These are phyloP conservation scores for Plotosus lineatus DNA, from an alignment of 2,113 vertebrate species.

Conservation along the genomic window DNA sequence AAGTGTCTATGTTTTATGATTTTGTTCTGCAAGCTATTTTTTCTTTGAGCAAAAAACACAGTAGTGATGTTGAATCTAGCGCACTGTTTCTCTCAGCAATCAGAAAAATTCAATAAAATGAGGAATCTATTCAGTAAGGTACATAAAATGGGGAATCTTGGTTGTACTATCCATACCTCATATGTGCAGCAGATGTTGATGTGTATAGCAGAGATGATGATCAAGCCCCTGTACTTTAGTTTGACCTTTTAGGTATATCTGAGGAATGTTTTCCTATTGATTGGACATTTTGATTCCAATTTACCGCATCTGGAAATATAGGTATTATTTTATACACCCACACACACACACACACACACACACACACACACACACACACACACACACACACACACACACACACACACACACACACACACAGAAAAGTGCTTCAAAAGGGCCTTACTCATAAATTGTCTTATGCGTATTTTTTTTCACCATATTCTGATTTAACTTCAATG, in stretches of 20 bases:
- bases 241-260: conserved; percentile 2
- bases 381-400: too few relatives aligned
- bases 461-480: too few relatives aligned
- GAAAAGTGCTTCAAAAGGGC: too few relatives aligned
- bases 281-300: neutral
- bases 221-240: neutral
- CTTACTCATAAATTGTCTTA: too few relatives aligned
- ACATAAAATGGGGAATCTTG: neutral
- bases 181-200: conserved; percentile 36
- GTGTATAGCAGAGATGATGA: conserved; percentile 19
- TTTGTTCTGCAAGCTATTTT: neutral
- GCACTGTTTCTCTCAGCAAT: neutral
- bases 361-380: too few relatives aligned
- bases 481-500: too few relatives aligned
- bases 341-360: too few relatives aligned
- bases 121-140: neutral
- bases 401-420: too few relatives aligned
- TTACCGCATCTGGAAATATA: too few relatives aligned
- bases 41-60: neutral
- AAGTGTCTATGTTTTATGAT: neutral
- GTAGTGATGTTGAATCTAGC: neutral
- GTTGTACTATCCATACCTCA: conserved; percentile 37
- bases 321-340: too few relatives aligned
- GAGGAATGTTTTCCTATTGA: neutral
- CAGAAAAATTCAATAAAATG: neutral